phyloP scores from a whole-genome alignment of 2,113 vertebrate genomes.

The Microcebus jonahi region DNA sequence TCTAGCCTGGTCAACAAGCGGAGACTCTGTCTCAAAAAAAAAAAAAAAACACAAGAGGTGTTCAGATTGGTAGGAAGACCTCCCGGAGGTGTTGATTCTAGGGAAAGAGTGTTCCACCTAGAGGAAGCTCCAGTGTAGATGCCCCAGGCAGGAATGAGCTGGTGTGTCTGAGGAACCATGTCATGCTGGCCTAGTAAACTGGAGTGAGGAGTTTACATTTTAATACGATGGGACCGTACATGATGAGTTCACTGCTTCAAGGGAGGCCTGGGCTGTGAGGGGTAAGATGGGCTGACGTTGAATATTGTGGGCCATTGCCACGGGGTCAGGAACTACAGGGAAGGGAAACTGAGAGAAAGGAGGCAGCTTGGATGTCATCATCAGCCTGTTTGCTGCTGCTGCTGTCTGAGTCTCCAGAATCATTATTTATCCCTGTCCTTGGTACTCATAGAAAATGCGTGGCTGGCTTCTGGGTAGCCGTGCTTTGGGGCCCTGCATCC shows the following conservation, averaged over 20 bases:
- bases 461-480: too few species aligned
- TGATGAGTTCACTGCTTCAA: background rate
- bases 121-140: background rate
- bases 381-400: background rate
- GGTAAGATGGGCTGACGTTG: background rate
- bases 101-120: background rate
- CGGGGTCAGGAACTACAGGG: background rate
- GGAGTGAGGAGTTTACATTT: background rate
- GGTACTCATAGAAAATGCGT: background rate
- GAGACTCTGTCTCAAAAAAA: too few species aligned
- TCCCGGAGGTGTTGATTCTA: background rate
- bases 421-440: background rate
- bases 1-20: too few species aligned
- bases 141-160: background rate
- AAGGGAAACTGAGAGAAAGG: background rate
- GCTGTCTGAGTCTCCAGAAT: background rate
- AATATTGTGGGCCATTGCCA: background rate
- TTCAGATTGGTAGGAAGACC: background rate
- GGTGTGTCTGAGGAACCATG: background rate
- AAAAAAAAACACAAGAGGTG: background rate
- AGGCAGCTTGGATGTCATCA: background rate
- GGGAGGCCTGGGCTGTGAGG: background rate
- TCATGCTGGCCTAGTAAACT: background rate
- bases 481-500: background rate
- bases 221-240: background rate